Evolutionary conservation across 2,797 vertebrate species (phyloP).

Genomic region (Tapera naevia): DNA sequence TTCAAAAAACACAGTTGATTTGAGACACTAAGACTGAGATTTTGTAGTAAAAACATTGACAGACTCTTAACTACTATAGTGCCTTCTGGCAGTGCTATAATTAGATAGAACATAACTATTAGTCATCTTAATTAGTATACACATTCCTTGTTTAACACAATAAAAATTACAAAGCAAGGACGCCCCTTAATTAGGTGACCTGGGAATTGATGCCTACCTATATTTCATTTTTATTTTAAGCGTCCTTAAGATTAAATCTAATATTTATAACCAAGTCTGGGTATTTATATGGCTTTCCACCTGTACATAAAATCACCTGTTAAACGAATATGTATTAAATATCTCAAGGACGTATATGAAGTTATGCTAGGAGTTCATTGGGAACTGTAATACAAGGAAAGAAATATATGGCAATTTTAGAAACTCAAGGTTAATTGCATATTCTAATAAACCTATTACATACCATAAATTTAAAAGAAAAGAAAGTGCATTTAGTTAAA

Average conservation of each 20-base stretch:
- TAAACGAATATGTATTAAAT: constrained; percentile 61
- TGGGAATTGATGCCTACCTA: constrained; percentile 59
- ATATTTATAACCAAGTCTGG: constrained; percentile 55
- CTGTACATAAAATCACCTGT: constrained; percentile 51
- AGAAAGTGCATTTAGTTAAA: background rate
- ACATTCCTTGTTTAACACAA: constrained; percentile 63
- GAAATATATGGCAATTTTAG: constrained; percentile 57
- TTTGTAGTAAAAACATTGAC: constrained; percentile 49
- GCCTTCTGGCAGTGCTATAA: constrained; percentile 54
- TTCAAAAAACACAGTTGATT: background rate
- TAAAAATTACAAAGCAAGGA: constrained; percentile 66
- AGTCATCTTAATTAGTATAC: constrained; percentile 63
- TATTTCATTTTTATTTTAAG: constrained; percentile 63
- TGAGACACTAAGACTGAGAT: constrained; percentile 1
- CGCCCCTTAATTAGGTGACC: constrained; percentile 67
- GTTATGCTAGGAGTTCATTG: constrained; percentile 30
- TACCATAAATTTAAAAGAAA: constrained; percentile 37
- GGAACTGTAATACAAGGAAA: constrained; percentile 19
- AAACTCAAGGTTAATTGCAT: constrained; percentile 64
- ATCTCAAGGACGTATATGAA: constrained; percentile 58
- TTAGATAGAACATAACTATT: constrained; percentile 56
- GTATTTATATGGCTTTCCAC: constrained; percentile 40
- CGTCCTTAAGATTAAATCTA: constrained; percentile 62
- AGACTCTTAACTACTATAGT: constrained; percentile 47
- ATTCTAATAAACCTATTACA: constrained; percentile 35